Conservation (phyloP, 2,113 vertebrate genomes). For the Psilopsiagon aurifrons region DNA sequence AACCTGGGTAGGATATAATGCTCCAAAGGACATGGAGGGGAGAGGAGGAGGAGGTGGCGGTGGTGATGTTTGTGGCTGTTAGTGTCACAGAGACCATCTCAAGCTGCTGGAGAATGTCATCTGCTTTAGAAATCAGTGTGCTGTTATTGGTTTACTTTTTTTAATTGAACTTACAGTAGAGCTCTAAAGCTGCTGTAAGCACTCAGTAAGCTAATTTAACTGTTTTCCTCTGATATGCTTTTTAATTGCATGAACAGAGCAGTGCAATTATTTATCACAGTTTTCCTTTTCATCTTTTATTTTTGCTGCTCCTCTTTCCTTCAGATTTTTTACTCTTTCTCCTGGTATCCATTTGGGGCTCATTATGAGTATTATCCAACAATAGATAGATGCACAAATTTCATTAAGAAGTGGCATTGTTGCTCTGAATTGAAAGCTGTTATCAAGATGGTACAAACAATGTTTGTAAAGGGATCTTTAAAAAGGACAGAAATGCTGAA, state of each 20-base stretch:
- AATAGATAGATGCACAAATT: not conserved
- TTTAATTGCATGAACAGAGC: slow-evolving; percentile 14
- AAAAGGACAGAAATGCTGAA: not conserved
- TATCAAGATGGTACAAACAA: not conserved
- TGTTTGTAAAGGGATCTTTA: not conserved
- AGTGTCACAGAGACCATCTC: slow-evolving; percentile 75
- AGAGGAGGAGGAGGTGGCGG: not conserved
- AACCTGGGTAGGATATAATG: slow-evolving; percentile 27
- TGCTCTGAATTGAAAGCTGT: not conserved
- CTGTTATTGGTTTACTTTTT: slow-evolving; percentile 52
- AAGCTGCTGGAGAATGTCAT: slow-evolving; percentile 67
- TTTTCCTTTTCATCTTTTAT: slow-evolving; percentile 4
- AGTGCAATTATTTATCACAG: slow-evolving; percentile 8
- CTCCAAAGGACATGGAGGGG: slow-evolving; percentile 26
- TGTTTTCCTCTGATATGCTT: slow-evolving; percentile 19
- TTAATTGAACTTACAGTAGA: slow-evolving; percentile 58
- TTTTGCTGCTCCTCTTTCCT: not conserved
- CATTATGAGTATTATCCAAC: not conserved
- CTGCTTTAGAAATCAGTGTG: slow-evolving; percentile 63
- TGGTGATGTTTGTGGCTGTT: not conserved
- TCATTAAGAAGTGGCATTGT: not conserved
- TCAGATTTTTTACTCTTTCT: slow-evolving; percentile 4
- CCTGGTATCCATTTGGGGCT: not conserved
- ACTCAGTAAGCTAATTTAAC: slow-evolving; percentile 57
- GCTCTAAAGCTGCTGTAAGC: slow-evolving; percentile 47